Evolutionary conservation across 2,888 invertebrate species (phyloP).

Genomic region (Scelioninae gen. 1): DNA sequence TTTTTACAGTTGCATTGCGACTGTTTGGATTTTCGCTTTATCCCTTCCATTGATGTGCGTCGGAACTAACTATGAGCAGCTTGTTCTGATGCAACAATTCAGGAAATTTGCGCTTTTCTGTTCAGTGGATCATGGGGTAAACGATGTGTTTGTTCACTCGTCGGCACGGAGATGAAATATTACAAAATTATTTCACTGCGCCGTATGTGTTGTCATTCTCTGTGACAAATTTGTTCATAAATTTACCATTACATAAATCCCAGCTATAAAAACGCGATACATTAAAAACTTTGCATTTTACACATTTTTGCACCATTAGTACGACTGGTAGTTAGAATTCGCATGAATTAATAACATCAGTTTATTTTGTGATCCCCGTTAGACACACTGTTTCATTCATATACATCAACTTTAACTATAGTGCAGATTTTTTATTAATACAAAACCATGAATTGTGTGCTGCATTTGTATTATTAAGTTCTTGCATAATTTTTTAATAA

Average conservation of each 20-base stretch:
- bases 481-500: no score
- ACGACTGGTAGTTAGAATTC: conserved; percentile 11
- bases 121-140: conserved; percentile 59
- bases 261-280: conserved; percentile 41
- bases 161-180: conserved; percentile 60
- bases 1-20: conserved; percentile 44
- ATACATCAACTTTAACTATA: conserved; percentile 23
- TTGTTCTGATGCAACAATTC: conserved; percentile 54
- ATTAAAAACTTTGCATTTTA: conserved; percentile 41
- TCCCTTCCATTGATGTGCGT: conserved; percentile 31
- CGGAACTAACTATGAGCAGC: conserved; percentile 40
- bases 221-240: conserved; percentile 56
- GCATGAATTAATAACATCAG: conserved; percentile 25
- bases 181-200: conserved; percentile 54
- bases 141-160: conserved; percentile 57
- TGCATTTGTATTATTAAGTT: not conserved
- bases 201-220: conserved; percentile 49
- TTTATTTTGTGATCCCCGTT: conserved; percentile 29
- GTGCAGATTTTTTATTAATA: conserved; percentile 29
- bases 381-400: conserved; percentile 14
- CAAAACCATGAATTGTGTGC: not conserved
- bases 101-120: conserved; percentile 64
- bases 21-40: conserved; percentile 42
- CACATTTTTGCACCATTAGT: conserved; percentile 12
- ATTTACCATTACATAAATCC: conserved; percentile 46